Evolutionary conservation across 2,113 vertebrate genomes (phyloP).

Genomic region (Tinamus guttatus): DNA sequence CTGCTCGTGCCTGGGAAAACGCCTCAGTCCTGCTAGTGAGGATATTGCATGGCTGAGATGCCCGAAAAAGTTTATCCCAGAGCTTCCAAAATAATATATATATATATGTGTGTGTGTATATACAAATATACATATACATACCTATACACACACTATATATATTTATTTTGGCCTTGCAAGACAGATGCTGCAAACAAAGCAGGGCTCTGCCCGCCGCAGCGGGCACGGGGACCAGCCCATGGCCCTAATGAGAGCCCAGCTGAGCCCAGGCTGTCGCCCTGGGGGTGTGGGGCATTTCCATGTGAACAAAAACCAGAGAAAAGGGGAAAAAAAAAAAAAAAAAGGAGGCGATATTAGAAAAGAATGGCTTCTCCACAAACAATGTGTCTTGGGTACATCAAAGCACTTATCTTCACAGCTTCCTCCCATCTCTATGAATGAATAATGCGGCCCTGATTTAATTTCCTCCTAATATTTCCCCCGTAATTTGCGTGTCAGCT

Average conservation of each 20-base stretch:
- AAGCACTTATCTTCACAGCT: neutral
- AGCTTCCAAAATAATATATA: neutral
- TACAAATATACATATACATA: neutral
- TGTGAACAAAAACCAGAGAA: neutral
- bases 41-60: no score
- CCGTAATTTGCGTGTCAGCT: neutral
- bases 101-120: no score
- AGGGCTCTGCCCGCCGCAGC: neutral
- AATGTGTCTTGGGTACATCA: neutral
- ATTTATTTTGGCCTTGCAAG: no score
- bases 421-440: neutral
- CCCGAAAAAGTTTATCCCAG: neutral
- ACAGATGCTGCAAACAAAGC: neutral
- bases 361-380: neutral
- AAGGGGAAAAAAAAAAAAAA: neutral
- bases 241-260: neutral
- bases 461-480: neutral
- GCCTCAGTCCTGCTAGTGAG: no score
- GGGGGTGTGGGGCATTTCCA: neutral
- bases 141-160: no score
- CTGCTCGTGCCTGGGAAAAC: neutral
- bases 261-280: neutral
- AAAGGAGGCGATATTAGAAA: neutral
- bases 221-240: neutral
- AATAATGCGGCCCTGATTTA: accelerated